Percentiles rank a stretch among this genome's conserved stretches.
Conservation (phyloP, 2,888 invertebrate genomes). For the Poecilobothrus nobilitatus region DNA sequence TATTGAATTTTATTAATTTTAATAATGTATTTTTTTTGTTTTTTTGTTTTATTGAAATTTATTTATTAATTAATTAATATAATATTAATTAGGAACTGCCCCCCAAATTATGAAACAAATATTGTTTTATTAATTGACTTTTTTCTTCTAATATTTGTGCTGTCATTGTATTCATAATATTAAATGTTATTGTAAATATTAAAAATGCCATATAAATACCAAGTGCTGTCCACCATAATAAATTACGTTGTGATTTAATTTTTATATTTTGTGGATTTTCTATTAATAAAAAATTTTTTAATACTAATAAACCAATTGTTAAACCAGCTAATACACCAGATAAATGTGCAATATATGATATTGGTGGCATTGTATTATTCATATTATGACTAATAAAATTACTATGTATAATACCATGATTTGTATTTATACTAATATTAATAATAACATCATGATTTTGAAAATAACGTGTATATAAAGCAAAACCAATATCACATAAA, state of each 20-base stretch:
- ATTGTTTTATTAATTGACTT: conserved; percentile 41
- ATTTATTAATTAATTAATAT: neutral
- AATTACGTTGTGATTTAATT: conserved; percentile 86
- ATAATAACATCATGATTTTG: neutral
- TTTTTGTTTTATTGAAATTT: neutral
- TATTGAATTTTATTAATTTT: conserved; percentile 19
- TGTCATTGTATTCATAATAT: conserved; percentile 64
- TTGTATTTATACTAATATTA: neutral
- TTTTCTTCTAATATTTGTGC: conserved; percentile 37
- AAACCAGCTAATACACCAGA: conserved; percentile 91
- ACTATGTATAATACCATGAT: neutral
- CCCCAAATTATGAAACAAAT: conserved; percentile 43
- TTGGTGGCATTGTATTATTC: conserved; percentile 50
- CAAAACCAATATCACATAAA: conserved; percentile 92
- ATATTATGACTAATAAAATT: conserved; percentile 15
- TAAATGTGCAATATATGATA: conserved; percentile 92
- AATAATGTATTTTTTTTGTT: too few relatives aligned
- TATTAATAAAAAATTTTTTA: conserved; percentile 88
- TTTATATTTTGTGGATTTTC: conserved; percentile 67
- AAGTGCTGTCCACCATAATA: conserved; percentile 93
- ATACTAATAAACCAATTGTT: conserved; percentile 84
- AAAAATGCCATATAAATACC: conserved; percentile 90
- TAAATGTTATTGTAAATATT: conserved; percentile 87
- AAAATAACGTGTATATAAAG: conserved; percentile 81
- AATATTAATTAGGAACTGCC: conserved; percentile 35